Conservation (phyloP, 2,888 invertebrate genomes). For the Platypus cylindrus region DNA sequence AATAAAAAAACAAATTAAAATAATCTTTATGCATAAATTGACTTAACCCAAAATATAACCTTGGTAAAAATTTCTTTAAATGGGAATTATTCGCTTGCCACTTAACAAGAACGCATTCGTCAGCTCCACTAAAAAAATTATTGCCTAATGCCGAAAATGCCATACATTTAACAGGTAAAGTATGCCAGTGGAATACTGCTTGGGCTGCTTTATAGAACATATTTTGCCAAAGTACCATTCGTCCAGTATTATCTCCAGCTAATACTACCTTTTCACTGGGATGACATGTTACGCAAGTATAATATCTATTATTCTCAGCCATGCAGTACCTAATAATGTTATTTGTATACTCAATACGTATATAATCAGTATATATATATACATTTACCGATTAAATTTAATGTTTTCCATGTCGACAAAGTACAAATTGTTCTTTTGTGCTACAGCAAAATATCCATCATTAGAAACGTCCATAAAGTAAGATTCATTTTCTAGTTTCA, state of each 20-base stretch:
- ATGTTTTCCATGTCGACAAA: conserved; percentile 16
- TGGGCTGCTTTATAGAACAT: conserved; percentile 31
- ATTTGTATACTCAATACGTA: too few species aligned
- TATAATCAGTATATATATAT: not conserved
- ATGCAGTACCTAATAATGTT: conserved; percentile 12
- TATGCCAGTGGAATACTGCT: conserved; percentile 64
- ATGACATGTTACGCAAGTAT: conserved; percentile 56
- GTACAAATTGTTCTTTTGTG: conserved; percentile 18
- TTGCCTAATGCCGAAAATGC: conserved; percentile 52
- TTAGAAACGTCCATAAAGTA: conserved; percentile 20
- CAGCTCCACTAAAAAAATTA: conserved; percentile 57
- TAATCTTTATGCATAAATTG: too few species aligned
- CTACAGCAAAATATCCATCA: conserved; percentile 23
- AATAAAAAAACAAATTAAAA: conserved; percentile 1
- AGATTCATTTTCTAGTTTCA: conserved; percentile 11
- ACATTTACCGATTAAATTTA: conserved; percentile 19
- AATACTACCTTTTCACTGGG: conserved; percentile 51
- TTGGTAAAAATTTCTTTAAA: conserved; percentile 49
- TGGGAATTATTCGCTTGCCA: conserved; percentile 47
- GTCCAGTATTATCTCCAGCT: conserved; percentile 54
- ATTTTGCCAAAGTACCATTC: conserved; percentile 49
- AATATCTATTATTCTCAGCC: conserved; percentile 22
- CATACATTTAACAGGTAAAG: conserved; percentile 52
- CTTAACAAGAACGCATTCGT: conserved; percentile 64
- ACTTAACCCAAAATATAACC: conserved; percentile 25